phyloP scores from a whole-genome alignment of 2,113 vertebrate genomes.

The Siphamia tubifer region DNA sequence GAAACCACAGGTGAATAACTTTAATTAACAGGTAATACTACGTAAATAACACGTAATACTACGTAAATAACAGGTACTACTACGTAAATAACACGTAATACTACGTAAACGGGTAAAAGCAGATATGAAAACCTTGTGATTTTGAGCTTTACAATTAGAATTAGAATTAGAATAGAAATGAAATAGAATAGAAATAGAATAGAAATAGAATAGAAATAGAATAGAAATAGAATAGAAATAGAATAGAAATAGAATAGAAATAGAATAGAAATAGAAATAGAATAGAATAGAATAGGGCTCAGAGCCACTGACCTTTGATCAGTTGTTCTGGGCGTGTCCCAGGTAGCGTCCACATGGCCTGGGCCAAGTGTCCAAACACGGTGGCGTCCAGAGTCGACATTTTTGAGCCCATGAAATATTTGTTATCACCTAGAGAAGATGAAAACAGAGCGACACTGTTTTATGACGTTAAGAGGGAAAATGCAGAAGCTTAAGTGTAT shows the following conservation, averaged over 20 bases:
- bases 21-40: no score
- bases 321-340: conserved; percentile 92
- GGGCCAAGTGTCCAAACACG: conserved; percentile 94
- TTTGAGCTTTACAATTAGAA: no score
- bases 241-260: neutral
- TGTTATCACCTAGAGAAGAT: conserved; percentile 89
- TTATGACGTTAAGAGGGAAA: no score
- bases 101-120: no score
- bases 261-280: neutral
- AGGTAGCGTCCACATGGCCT: conserved; percentile 97
- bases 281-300: neutral
- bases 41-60: no score
- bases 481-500: no score
- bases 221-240: neutral
- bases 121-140: no score
- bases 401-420: conserved; percentile 96
- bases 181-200: no score
- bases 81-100: no score
- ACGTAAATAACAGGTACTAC: no score
- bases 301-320: conserved; percentile 87
- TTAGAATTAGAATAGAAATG: no score
- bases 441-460: neutral
- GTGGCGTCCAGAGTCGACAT: conserved; percentile 94
- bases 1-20: neutral
- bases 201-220: no score